Conservation (phyloP, 2,888 invertebrate genomes). For the Noctuana brunneofusca region DNA sequence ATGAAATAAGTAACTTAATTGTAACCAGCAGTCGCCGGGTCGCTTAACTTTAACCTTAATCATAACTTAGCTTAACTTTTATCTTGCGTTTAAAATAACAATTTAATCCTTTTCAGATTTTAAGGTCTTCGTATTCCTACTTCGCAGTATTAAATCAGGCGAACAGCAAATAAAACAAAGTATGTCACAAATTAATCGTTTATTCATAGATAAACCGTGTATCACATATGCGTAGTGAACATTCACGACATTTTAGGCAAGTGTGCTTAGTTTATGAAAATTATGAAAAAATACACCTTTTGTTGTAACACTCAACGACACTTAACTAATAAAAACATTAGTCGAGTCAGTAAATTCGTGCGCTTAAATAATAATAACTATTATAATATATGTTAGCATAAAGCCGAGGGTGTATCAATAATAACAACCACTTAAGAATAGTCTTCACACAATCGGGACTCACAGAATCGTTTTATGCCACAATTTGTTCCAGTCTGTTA, state of each 20-base stretch:
- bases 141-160: constrained; percentile 72
- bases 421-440: constrained; percentile 57
- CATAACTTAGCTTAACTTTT: too few relatives aligned
- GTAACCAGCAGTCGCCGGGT: too few relatives aligned
- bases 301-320: constrained; percentile 58
- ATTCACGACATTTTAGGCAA: constrained; percentile 76
- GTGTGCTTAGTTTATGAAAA: constrained; percentile 70
- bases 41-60: too few relatives aligned
- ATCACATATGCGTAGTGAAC: constrained; percentile 80
- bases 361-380: constrained; percentile 66
- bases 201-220: constrained; percentile 79
- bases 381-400: constrained; percentile 54
- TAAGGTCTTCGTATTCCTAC: constrained; percentile 73
- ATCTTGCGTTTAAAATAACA: background rate
- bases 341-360: constrained; percentile 74
- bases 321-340: constrained; percentile 52
- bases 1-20: too few relatives aligned
- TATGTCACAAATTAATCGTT: constrained; percentile 67
- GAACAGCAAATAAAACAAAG: constrained; percentile 54
- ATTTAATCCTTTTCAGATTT: constrained; percentile 51
- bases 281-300: constrained; percentile 68
- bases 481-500: background rate
- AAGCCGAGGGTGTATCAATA: constrained; percentile 58
- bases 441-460: constrained; percentile 1
- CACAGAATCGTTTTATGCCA: constrained; percentile 11